These are phyloP conservation scores for Pandemis corylana DNA, from an alignment of 2,888 invertebrate genomes.

Conservation along the genomic window DNA sequence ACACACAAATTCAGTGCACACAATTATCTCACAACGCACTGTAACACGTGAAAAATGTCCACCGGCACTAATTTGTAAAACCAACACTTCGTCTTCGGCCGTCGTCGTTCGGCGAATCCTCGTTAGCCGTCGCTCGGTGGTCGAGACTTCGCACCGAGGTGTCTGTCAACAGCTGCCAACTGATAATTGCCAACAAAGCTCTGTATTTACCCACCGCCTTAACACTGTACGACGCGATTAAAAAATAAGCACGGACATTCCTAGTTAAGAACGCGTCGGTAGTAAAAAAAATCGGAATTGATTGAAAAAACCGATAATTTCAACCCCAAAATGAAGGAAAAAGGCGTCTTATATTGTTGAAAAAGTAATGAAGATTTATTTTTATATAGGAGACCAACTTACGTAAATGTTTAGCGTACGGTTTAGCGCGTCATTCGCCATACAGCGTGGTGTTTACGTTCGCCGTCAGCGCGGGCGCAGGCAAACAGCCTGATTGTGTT, in stretches of 20 bases:
- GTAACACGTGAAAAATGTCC: slow-evolving; percentile 64
- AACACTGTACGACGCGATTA: slow-evolving; percentile 53
- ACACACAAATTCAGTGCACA: slow-evolving; percentile 26
- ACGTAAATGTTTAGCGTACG: slow-evolving; percentile 74
- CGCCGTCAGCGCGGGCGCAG: slow-evolving; percentile 74
- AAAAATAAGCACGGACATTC: slow-evolving; percentile 25
- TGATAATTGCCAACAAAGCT: slow-evolving; percentile 82
- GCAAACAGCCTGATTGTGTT: slow-evolving; percentile 82
- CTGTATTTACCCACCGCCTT: slow-evolving; percentile 70
- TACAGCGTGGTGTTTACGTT: slow-evolving; percentile 70
- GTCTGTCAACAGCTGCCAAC: slow-evolving; percentile 76
- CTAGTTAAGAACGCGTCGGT: neutral
- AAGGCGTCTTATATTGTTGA: neutral
- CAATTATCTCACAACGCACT: slow-evolving; percentile 49
- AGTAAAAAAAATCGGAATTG: neutral
- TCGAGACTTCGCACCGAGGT: slow-evolving; percentile 83
- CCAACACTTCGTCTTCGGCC: slow-evolving; percentile 57
- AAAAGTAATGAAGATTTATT: neutral
- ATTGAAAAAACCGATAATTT: neutral
- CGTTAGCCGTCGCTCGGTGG: slow-evolving; percentile 76
- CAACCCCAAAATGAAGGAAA: neutral
- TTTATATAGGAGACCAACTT: slow-evolving; percentile 58
- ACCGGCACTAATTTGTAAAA: slow-evolving; percentile 59
- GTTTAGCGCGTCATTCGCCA: slow-evolving; percentile 70
- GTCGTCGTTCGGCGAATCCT: slow-evolving; percentile 75